Conservation (phyloP, 2,888 invertebrate species). For the Tricholauxania praeusta region DNA sequence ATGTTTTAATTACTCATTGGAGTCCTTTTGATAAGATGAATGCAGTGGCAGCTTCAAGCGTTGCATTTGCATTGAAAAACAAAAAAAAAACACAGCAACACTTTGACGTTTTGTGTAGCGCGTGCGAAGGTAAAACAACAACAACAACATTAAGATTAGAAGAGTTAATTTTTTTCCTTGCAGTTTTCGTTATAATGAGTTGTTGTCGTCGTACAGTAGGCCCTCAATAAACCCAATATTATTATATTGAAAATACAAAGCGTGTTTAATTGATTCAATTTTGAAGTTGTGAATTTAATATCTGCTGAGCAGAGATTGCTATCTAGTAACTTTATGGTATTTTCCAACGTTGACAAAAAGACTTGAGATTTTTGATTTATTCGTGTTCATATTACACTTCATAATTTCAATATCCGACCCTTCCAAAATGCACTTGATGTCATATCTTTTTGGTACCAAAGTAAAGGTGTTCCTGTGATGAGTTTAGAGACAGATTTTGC, state of each 20-base stretch:
- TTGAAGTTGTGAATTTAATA: background rate
- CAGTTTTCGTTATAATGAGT: constrained; percentile 15
- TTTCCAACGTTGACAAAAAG: no score
- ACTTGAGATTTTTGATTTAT: no score
- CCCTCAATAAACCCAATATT: constrained; percentile 10
- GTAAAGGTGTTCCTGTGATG: no score
- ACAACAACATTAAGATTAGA: constrained; percentile 29
- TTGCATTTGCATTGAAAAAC: constrained; percentile 25
- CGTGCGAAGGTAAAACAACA: constrained; percentile 7
- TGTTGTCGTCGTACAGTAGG: constrained; percentile 21
- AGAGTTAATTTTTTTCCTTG: constrained; percentile 19
- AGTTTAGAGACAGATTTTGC: no score
- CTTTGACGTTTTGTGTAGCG: constrained; percentile 21
- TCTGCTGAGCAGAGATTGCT: no score
- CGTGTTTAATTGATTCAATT: background rate
- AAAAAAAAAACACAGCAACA: constrained; percentile 23
- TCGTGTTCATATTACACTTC: no score
- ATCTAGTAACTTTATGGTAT: no score
- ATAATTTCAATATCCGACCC: no score
- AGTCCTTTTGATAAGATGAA: constrained; percentile 43
- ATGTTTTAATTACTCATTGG: constrained; percentile 65
- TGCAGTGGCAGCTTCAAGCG: constrained; percentile 42
- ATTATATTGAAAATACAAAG: background rate
- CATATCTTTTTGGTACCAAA: no score
- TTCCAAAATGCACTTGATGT: no score